Evolutionary conservation across 2,113 vertebrate species (phyloP).

Genomic region (Onychorhynchus coronatus): DNA sequence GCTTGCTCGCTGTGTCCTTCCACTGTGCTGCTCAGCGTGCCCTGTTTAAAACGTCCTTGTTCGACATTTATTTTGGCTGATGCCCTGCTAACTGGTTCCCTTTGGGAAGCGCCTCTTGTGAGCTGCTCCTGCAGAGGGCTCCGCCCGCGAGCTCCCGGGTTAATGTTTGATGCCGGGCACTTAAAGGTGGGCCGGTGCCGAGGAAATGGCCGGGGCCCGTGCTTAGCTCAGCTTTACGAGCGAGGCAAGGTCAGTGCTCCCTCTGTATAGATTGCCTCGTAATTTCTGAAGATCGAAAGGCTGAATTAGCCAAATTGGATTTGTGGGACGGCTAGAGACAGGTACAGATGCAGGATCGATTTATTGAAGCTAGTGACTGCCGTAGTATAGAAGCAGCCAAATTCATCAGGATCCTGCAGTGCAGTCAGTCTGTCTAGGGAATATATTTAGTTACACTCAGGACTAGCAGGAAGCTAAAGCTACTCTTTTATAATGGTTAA

Average conservation of each 20-base stretch:
- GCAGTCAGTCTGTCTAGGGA: background rate
- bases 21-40: background rate
- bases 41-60: background rate
- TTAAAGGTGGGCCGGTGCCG: background rate
- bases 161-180: background rate
- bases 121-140: background rate
- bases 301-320: background rate
- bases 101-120: background rate
- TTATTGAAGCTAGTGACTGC: background rate
- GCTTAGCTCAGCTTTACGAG: slow-evolving; percentile 6
- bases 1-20: background rate
- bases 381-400: background rate
- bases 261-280: background rate
- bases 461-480: background rate
- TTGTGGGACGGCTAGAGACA: background rate
- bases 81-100: background rate
- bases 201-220: background rate
- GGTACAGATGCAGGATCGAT: background rate
- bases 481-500: background rate
- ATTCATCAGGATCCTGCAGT: background rate
- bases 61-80: background rate
- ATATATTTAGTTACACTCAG: background rate
- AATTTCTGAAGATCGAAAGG: background rate
- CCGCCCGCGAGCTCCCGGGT: background rate
- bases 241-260: background rate